Evolutionary conservation across 2,888 invertebrate species (phyloP).

Genomic region (Epirrhoe alternata): DNA sequence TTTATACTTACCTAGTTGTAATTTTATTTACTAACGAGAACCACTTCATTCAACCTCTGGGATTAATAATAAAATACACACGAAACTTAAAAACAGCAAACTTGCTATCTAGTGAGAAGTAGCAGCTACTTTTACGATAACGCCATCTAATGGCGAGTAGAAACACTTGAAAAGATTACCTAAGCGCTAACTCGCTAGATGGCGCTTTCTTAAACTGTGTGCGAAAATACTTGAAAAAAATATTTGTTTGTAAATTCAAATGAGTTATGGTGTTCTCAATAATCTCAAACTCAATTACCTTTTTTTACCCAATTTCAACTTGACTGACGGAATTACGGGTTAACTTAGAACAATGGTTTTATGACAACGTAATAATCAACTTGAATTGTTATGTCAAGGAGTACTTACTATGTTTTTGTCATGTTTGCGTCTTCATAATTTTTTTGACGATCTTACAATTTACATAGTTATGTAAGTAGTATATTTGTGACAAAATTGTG

Average conservation of each 20-base stretch:
- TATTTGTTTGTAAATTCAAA: not conserved
- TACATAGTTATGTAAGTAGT: not conserved
- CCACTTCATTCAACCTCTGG: not conserved
- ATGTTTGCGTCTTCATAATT: not conserved
- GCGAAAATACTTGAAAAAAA: not conserved
- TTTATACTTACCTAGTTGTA: no score
- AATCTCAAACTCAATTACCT: not conserved
- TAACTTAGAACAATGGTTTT: not conserved
- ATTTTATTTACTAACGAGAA: not conserved
- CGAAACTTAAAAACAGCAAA: no score
- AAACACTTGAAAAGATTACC: not conserved
- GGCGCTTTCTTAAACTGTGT: not conserved
- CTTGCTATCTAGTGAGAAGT: slow-evolving; percentile 16
- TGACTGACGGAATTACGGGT: not conserved
- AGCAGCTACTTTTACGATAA: not conserved
- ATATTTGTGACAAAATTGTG: no score
- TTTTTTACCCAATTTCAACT: not conserved
- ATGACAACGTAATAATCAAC: not conserved
- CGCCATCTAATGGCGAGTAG: slow-evolving; percentile 13
- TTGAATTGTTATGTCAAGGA: not conserved
- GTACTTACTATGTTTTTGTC: not conserved
- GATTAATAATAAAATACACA: not conserved
- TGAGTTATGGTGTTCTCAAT: not conserved
- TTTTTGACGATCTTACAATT: not conserved
- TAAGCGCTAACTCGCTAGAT: not conserved